Evolutionary conservation across 2,888 invertebrate species (phyloP), one percentile per base, ranked within the genome.

Genomic region (Dilophus febrilis): DNA sequence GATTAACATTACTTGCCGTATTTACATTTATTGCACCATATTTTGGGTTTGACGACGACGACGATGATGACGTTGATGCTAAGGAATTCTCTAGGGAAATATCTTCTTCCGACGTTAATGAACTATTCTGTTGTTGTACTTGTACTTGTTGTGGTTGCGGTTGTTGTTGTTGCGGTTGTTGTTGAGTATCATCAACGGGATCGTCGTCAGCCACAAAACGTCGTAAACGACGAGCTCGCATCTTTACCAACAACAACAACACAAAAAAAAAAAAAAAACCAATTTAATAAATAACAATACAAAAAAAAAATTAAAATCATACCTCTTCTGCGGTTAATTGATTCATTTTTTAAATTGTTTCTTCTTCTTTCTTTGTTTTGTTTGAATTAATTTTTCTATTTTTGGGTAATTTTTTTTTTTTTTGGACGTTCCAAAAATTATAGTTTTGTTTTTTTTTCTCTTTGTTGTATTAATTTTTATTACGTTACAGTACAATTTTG

Each of bases 201-300:
- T 27, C 36, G n/a, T 22, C 35, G 34, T 16, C 37, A 27, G 22
- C 39, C 30, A 28, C 42, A 18, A 47, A 35, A 5, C 45, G 47
- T 27, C 47, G 42, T 26, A 46, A 27, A 27, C 46, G 44, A 16
- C 47, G 35, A 3, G 40, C 39, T 37, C 46, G 44, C 42, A 49
- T 47, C 47, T 49, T 32, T 16, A 40, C 36, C 22, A 34, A 11
- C 11, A 16, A 33, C 30, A 30, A 7, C 13, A 33, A n/a, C 17
- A 10, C 4, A 16, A 31, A 33, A 31, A n/a, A 31, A 4, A 31
- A n/a, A 31, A 13, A 35, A 35, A 22, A 35, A 35, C 22, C 7
- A 11, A 32, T 16, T 32, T 10, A 16, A 5, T 32, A 7, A 16
- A 14, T 18, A 5, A 33, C 4, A n/a, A n/a, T n/a, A n/a, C n/a